These are phyloP conservation scores for Myotis daubentonii DNA, from an alignment of 2,797 vertebrate genomes.

Conservation along the genomic window DNA sequence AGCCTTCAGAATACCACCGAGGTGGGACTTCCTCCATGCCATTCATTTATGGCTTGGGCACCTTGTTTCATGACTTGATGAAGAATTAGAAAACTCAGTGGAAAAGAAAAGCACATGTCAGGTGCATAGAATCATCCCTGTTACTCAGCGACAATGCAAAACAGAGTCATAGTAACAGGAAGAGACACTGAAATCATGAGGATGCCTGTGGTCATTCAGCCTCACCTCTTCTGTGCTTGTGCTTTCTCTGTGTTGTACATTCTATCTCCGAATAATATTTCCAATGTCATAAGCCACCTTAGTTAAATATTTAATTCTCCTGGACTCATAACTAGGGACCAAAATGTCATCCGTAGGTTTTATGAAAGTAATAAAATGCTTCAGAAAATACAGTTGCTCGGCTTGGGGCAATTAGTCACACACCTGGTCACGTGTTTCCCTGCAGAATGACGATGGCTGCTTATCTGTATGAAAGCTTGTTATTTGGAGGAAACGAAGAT, in stretches of 20 bases:
- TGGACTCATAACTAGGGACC: slow-evolving; percentile 28
- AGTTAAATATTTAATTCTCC: slow-evolving; percentile 74
- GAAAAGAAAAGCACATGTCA: not conserved
- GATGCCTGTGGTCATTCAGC: not conserved
- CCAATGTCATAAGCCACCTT: slow-evolving; percentile 29
- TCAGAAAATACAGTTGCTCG: slow-evolving; percentile 45
- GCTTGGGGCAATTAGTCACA: slow-evolving; percentile 25
- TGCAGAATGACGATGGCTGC: not conserved
- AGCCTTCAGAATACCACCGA: not conserved
- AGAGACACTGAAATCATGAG: not conserved
- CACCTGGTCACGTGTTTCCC: slow-evolving; percentile 34
- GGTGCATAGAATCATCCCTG: not conserved
- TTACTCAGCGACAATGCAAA: not conserved
- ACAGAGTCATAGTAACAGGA: not conserved
- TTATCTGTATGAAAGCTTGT: slow-evolving; percentile 53
- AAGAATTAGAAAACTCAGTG: not conserved
- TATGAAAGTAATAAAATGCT: slow-evolving; percentile 75
- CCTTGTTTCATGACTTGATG: not conserved
- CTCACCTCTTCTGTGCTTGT: not conserved
- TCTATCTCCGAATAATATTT: not conserved
- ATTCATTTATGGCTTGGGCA: not conserved
- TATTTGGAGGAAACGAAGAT: slow-evolving; percentile 69
- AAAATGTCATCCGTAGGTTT: slow-evolving; percentile 54
- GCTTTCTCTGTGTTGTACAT: not conserved
- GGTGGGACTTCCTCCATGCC: not conserved